Conservation (phyloP, 2,888 invertebrate species). For the Notodonta dromedarius region DNA sequence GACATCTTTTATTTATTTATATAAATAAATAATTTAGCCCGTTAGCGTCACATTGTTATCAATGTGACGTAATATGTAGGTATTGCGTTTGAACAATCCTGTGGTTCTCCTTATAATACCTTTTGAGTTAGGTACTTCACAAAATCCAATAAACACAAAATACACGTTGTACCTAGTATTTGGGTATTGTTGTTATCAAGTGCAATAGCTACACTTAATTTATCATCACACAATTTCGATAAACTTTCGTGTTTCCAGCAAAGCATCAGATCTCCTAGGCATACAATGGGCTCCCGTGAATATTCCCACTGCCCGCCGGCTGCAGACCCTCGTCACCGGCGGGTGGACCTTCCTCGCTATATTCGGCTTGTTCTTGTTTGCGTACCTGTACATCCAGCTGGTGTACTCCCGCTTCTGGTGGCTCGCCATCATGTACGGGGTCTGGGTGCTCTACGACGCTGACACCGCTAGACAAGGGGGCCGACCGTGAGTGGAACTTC, state of each 20-base stretch:
- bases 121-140: too few relatives aligned
- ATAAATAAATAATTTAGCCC: too few relatives aligned
- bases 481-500: slow-evolving; percentile 69
- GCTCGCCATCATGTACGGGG: slow-evolving; percentile 83
- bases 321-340: slow-evolving; percentile 92
- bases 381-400: slow-evolving; percentile 82
- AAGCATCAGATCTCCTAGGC: slow-evolving; percentile 81
- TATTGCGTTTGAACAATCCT: too few relatives aligned
- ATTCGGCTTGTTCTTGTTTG: slow-evolving; percentile 81
- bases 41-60: too few relatives aligned
- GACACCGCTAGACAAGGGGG: slow-evolving; percentile 83
- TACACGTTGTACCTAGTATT: too few relatives aligned
- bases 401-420: slow-evolving; percentile 84
- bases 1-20: too few relatives aligned
- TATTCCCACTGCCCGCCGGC: slow-evolving; percentile 89
- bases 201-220: too few relatives aligned
- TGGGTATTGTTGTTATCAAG: too few relatives aligned
- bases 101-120: too few relatives aligned
- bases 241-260: slow-evolving; percentile 49
- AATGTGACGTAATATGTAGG: too few relatives aligned
- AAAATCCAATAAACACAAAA: too few relatives aligned
- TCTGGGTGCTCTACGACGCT: slow-evolving; percentile 88
- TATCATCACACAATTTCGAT: not conserved
- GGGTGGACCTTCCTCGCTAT: slow-evolving; percentile 88
- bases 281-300: slow-evolving; percentile 94